Base-by-base conservation (phyloP, 2,113 vertebrate genomes). In the Erythrocercus mccallii region DNA sequence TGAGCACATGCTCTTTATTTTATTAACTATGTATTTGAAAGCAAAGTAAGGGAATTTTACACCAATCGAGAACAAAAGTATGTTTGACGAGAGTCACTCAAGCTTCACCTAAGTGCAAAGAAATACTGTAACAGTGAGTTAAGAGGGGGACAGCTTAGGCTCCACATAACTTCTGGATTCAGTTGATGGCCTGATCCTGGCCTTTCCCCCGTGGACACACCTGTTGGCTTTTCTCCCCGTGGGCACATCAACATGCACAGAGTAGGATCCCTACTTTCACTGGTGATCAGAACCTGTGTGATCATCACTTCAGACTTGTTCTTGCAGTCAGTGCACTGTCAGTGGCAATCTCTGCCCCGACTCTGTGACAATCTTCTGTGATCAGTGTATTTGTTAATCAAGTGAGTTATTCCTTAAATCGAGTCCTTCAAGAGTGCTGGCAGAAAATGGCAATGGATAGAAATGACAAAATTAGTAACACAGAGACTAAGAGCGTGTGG, bases 181-280 rank as follows among this genome's bases (percentile, higher is more conserved):
- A 4, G 8, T 24, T 15, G n/a, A 20, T 56, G 35, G n/a, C 15
- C n/a, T 48, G n/a, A 30, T 40, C 42, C 24, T 56, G 60, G 24
- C 6, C 33, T 65, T 56, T 56, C 6, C 19, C 11, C 12, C 1
- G 0, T n/a, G 35, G 28, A 6, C 23, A 73, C 9, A 45, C 7
- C 18, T 56, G 9, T 38, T 72, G n/a, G 38, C 38, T 40, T 40
- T 40, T 40, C 38, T 12, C 19, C 11, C 11, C 1, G 0, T n/a
- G 35, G n/a, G 7, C 38, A 40, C 38, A 40, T 40, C 38, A 40
- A 12, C 10, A 12, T 40, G 38, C 38, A 40, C 38, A 40, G 38
- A 40, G 15, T 47, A n/a, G 60, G n/a, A 65, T n/a, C 24, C 16
- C 10, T 48, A 13, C 12, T 66, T 58, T 17, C 30, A 17, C 25